Percentiles rank a stretch among this genome's conserved stretches.
These are phyloP conservation scores for Ochropleura plecta DNA, from an alignment of 2,888 invertebrate genomes.

Conservation along the genomic window DNA sequence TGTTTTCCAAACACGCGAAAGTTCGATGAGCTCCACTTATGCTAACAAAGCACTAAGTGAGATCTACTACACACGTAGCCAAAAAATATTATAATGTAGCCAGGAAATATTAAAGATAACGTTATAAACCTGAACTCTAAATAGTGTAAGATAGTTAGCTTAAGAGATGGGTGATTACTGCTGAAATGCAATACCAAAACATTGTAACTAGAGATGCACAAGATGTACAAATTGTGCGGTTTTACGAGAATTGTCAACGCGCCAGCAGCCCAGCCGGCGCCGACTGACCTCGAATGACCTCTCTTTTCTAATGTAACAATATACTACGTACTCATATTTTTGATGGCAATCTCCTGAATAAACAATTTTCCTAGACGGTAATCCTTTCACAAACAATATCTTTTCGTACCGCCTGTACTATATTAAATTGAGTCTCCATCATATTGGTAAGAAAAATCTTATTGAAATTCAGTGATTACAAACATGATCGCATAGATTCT, in stretches of 20 bases:
- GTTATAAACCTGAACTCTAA: neutral
- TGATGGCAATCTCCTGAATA: slow-evolving; percentile 34
- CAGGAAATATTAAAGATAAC: too few species aligned
- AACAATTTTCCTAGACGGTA: slow-evolving; percentile 14
- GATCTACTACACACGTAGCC: neutral
- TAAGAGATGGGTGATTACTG: neutral
- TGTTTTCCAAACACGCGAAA: neutral
- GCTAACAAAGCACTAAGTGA: neutral
- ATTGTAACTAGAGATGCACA: slow-evolving; percentile 4
- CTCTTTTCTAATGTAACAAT: slow-evolving; percentile 45
- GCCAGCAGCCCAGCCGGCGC: slow-evolving; percentile 74
- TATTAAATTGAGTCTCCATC: slow-evolving; percentile 4
- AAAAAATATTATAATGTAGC: neutral
- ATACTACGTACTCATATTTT: slow-evolving; percentile 26
- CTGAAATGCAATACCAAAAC: slow-evolving; percentile 27
- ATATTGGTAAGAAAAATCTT: neutral
- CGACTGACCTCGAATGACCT: slow-evolving; percentile 70
- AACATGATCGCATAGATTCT: slow-evolving; percentile 9
- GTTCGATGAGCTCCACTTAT: slow-evolving; percentile 12
- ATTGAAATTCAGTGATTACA: slow-evolving; percentile 7
- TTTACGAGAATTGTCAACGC: slow-evolving; percentile 63
- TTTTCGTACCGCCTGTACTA: neutral
- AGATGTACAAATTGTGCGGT: slow-evolving; percentile 28
- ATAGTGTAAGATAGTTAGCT: slow-evolving; percentile 1
- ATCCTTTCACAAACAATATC: slow-evolving; percentile 1